A percentile compares a stretch with the other conserved stretches of the same genome.
Evolutionary conservation across 2,888 invertebrate species (phyloP).

Genomic region (Scotopteryx bipunctaria): DNA sequence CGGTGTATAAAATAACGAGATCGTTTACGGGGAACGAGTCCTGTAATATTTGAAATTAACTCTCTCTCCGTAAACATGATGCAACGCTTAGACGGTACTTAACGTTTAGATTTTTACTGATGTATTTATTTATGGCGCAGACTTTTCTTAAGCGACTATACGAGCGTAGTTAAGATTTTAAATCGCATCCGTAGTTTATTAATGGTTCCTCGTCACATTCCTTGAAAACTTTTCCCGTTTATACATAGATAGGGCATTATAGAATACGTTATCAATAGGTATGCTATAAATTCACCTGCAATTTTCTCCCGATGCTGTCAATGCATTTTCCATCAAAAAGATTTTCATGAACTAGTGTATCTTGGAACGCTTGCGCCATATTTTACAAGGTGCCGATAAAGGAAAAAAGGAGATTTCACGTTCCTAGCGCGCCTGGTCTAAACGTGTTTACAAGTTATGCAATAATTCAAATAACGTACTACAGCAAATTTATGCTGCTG

Average conservation of each 20-base stretch:
- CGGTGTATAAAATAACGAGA: slow-evolving; percentile 50
- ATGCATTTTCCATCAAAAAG: slow-evolving; percentile 25
- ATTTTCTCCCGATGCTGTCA: slow-evolving; percentile 19
- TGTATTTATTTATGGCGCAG: neutral
- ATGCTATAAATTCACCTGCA: slow-evolving; percentile 9
- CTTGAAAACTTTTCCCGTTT: neutral
- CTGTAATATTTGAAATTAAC: slow-evolving; percentile 55
- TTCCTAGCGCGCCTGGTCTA: slow-evolving; percentile 61
- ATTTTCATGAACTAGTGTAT: slow-evolving; percentile 30
- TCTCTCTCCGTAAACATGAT: slow-evolving; percentile 45
- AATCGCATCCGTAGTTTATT: neutral
- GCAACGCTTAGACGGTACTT: slow-evolving; percentile 31
- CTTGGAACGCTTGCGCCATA: slow-evolving; percentile 49
- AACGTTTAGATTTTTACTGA: slow-evolving; percentile 11
- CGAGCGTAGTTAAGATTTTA: neutral
- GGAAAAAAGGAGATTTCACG: slow-evolving; percentile 60
- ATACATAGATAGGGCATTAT: neutral
- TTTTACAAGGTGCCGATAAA: slow-evolving; percentile 56
- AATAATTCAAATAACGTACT: slow-evolving; percentile 78
- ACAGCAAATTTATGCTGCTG: slow-evolving; percentile 77
- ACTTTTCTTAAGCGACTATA: neutral
- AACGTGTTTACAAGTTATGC: slow-evolving; percentile 81
- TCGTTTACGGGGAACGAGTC: slow-evolving; percentile 50
- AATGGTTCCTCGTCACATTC: too few relatives aligned
- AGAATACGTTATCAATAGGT: slow-evolving; percentile 12